Percentiles rank a stretch among this genome's conserved stretches.
Conservation (phyloP, 2,113 vertebrate genomes). For the Burhinus bistriatus region DNA sequence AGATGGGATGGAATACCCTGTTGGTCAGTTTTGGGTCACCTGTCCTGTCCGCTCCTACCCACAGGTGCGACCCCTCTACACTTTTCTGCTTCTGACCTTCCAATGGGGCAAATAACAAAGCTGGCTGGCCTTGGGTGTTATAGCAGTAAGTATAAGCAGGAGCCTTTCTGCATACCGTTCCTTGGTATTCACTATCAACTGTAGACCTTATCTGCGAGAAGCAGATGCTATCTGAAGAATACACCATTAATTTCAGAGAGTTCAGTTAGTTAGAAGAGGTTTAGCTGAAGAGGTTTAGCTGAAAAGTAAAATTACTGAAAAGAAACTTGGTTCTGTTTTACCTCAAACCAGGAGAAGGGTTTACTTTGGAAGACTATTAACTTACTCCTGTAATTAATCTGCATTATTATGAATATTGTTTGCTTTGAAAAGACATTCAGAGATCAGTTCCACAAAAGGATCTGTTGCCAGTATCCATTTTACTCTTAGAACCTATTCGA, state of each 20-base stretch:
- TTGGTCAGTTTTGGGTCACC: background rate
- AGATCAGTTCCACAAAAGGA: background rate
- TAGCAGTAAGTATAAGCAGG: background rate
- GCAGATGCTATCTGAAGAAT: background rate
- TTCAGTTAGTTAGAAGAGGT: background rate
- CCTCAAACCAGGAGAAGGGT: background rate
- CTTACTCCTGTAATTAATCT: background rate
- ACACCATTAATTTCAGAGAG: background rate
- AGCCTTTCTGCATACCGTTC: background rate
- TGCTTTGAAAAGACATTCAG: background rate
- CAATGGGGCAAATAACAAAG: background rate
- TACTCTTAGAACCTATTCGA: background rate
- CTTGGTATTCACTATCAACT: background rate
- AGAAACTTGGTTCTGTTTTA: background rate
- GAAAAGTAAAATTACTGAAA: background rate
- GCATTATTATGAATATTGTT: background rate
- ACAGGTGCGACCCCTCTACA: accelerated
- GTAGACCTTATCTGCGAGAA: background rate
- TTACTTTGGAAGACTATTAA: background rate
- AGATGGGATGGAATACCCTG: background rate
- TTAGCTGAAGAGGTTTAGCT: background rate
- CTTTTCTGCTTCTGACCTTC: background rate
- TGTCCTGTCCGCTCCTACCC: background rate
- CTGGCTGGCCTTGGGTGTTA: background rate
- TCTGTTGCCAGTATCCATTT: background rate